A percentile compares a stretch with the other conserved stretches of the same genome.
Evolutionary conservation across 2,113 vertebrate genomes (phyloP).

Genomic region (Sminthopsis crassicaudata): DNA sequence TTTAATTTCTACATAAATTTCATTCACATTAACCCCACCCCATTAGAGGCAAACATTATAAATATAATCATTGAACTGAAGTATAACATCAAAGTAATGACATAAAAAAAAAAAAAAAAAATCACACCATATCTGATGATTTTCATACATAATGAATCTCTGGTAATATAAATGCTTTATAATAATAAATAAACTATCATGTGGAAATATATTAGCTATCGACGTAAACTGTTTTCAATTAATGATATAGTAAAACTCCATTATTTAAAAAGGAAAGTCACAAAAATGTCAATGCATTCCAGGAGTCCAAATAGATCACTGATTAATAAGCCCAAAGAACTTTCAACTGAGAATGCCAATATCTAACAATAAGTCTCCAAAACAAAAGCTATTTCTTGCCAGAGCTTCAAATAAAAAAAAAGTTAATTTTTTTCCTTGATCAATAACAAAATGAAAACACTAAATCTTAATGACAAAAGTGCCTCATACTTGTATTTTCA

Average conservation of each 20-base stretch:
- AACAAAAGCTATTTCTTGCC: constrained; percentile 71
- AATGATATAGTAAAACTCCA: constrained; percentile 73
- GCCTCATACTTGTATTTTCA: constrained; percentile 46
- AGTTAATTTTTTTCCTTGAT: constrained; percentile 30
- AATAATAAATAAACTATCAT: neutral
- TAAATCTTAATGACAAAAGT: constrained; percentile 52
- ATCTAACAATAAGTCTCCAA: constrained; percentile 53
- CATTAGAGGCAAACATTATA: neutral
- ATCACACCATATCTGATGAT: neutral
- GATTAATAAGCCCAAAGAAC: constrained; percentile 42
- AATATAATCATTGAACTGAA: neutral
- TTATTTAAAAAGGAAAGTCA: constrained; percentile 69
- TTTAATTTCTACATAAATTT: constrained; percentile 34
- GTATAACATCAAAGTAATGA: constrained; percentile 1
- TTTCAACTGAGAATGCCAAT: constrained; percentile 43
- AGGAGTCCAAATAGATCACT: constrained; percentile 52
- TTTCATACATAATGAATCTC: constrained; percentile 37
- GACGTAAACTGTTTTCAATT: constrained; percentile 59
- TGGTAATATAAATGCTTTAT: neutral
- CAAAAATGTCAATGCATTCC: constrained; percentile 60
- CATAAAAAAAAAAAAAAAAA: too few species aligned
- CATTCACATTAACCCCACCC: neutral
- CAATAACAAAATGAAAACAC: constrained; percentile 57
- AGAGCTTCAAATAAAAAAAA: constrained; percentile 60
- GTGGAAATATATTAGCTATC: constrained; percentile 61